Base-by-base conservation (phyloP, 2,797 vertebrate species). In the Sardinella longiceps region DNA sequence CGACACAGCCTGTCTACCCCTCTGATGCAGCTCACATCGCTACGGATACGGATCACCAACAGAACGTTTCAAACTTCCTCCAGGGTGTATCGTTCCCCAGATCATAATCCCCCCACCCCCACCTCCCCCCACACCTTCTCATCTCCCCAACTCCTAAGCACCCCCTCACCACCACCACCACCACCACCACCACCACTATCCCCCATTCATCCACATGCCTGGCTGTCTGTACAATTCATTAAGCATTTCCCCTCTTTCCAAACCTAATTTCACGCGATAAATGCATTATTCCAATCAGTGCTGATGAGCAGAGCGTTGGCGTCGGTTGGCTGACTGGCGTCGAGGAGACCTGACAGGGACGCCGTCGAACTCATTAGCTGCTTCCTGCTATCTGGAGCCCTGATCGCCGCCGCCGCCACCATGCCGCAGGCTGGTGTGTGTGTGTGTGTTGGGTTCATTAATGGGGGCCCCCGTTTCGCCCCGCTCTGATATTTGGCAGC, bases 211-310 rank as follows among this genome's bases (percentile, higher is more conserved):
- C 20, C 70, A 70, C 84, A 88, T 63, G 80, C 83, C 84, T 89
- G 83, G 51, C 85, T 77, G 88, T 81, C 85, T 85, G 86, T 81
- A 87, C 87, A 89, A 92, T 90, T 92, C 85, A 92, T 91, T 89
- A 90, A 86, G 91, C 87, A 77, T 23, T 43, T 43, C 33, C 70
- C 70, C 70, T 23, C 81, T 81, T 83, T 83, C 83, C 86, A 88
- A 92, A 91, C 66, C 88, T 91, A 89, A 94, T 93, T 93, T 92
- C 89, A 93, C 58, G 80, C 90, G 90, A 88, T 91, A 93, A 93
- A 91, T 90, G 87, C 89, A 92, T 92, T 92, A 92, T 91, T 91
- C 87, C 90, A 93, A 92, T 93, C 89, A 92, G 89, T 81, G 81
- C 0, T 89, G 91, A 93, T 90, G 86, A 91, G 88, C 15, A 15